Evolutionary conservation across 1,140 invertebrate genomes (phyloP).

Genomic region (Leptopilina boulardi): DNA sequence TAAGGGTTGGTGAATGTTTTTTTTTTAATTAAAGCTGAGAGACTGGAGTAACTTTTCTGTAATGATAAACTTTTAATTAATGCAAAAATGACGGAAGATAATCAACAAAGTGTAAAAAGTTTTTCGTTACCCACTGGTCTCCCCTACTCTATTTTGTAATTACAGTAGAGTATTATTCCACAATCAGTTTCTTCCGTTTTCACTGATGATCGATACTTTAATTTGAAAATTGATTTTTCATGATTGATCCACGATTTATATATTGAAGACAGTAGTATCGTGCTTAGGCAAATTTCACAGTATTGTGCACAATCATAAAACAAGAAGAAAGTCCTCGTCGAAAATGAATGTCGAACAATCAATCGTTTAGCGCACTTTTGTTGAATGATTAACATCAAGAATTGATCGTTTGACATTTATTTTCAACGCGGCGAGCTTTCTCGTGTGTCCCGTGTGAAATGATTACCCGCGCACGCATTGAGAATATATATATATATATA

Average conservation of each 20-base stretch:
- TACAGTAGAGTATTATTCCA: too few relatives aligned
- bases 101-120: too few relatives aligned
- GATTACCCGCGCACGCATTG: neutral
- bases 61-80: too few relatives aligned
- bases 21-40: too few relatives aligned
- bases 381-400: slow-evolving; percentile 17
- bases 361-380: slow-evolving; percentile 28
- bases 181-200: too few relatives aligned
- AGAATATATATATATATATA: neutral
- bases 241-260: neutral
- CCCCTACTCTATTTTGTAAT: too few relatives aligned
- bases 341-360: slow-evolving; percentile 26
- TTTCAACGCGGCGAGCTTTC: slow-evolving; percentile 22
- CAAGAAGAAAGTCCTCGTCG: neutral
- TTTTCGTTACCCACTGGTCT: too few relatives aligned
- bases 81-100: too few relatives aligned
- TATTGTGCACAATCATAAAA: neutral
- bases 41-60: too few relatives aligned
- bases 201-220: too few relatives aligned
- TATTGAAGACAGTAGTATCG: too few relatives aligned
- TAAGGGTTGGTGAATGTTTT: too few relatives aligned
- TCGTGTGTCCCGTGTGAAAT: slow-evolving; percentile 1
- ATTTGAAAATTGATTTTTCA: neutral
- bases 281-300: neutral
- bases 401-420: slow-evolving; percentile 33